Evolutionary conservation across 2,888 invertebrate genomes (phyloP), one percentile per base, ranked within the genome.

Genomic region (Hybos culiciformis): DNA sequence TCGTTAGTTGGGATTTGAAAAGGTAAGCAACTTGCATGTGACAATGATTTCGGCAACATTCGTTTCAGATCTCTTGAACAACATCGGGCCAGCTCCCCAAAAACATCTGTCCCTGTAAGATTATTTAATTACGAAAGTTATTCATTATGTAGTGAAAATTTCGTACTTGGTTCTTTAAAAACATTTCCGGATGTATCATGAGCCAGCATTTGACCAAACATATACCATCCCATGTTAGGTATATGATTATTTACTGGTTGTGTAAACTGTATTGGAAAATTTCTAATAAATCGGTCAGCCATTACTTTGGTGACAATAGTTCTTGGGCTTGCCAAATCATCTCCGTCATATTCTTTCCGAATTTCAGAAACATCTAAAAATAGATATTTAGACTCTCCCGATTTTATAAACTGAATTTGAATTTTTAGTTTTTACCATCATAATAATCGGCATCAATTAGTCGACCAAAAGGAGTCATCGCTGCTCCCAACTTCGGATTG

Each of bases 1-100:
- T 78, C 78, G 34, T 69, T 63, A 0, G 66, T 62, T 0, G 75
- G 69, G 7, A 78, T 70, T 12, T 59, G 60, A 48, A 79, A 77
- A 0, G 77, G 73, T 32, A 74, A 69, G 49, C 78, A 78, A 29
- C 73, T 74, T 45, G 73, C 74, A 55, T 77, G 75, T 49, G 60
- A 58, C 56, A 63, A 59, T 32, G 70, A 65, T 2, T 63, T 53
- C 1, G 72, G 66, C 1, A 74, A 56, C 8, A 68, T 55, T 34
- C 63, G 66, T 1, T 57, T 52, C 23, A 40, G 42, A 24, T 46
- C 46, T 11, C 20, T 21, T n/a, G 46, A 42, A 39, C 46, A 46
- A 32, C 46, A 46, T 19, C 42, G 41, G 19, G 41, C 33, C 11
- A 41, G 40, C 5, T 15, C n/a, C n/a, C 3, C 15, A 32, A 8